A percentile compares a stretch with the other conserved stretches of the same genome.
Conservation (phyloP, 2,113 vertebrate species). For the Ceyx cyanopectus region DNA sequence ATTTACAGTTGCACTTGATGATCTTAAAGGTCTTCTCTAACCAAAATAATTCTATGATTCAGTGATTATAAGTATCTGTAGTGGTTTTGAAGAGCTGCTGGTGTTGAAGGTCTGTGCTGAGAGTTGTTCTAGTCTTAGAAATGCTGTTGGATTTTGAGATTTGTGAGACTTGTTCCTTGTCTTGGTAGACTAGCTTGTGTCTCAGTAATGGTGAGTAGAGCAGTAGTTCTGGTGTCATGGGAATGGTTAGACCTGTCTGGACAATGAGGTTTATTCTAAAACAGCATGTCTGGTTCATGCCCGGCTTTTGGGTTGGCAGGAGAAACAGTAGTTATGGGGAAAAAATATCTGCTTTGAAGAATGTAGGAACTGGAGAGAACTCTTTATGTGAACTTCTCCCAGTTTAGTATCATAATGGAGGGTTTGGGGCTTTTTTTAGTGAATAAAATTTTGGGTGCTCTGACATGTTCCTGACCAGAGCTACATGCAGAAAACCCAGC, state of each 20-base stretch:
- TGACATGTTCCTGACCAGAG: neutral
- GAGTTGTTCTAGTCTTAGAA: neutral
- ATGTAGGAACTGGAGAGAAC: neutral
- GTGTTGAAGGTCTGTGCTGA: neutral
- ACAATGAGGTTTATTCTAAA: neutral
- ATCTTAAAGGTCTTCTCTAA: neutral
- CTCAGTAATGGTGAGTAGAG: neutral
- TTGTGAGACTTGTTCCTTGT: neutral
- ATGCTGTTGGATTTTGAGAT: neutral
- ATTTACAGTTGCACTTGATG: neutral
- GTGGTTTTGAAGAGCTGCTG: neutral
- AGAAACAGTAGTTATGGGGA: neutral
- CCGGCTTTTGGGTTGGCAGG: neutral
- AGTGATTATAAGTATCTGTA: neutral
- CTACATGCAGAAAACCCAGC: neutral
- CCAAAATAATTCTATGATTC: neutral
- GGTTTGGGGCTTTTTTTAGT: neutral
- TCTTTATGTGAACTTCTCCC: neutral
- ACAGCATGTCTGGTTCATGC: rapidly evolving
- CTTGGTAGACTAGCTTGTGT: neutral
- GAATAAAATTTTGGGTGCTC: neutral
- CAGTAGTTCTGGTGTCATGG: neutral
- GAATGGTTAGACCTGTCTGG: neutral
- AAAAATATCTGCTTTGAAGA: rapidly evolving
- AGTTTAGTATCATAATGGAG: neutral